Evolutionary conservation across 1,140 invertebrate species (phyloP).

Genomic region (Phymastichus coffea): DNA sequence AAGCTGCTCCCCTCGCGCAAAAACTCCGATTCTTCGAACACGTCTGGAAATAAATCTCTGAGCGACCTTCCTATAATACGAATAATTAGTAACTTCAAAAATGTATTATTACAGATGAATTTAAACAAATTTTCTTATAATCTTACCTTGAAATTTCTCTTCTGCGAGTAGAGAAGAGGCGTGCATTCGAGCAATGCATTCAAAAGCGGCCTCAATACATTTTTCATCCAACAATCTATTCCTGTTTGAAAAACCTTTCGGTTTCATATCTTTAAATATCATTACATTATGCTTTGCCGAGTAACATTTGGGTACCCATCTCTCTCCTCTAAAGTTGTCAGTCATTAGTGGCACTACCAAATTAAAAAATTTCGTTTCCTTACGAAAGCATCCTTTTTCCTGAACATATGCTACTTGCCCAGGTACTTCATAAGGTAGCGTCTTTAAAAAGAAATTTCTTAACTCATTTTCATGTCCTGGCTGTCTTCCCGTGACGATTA

Average conservation of each 20-base stretch:
- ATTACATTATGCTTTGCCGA: slow-evolving; percentile 49
- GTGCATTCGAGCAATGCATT: slow-evolving; percentile 59
- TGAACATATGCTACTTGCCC: background rate
- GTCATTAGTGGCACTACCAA: background rate
- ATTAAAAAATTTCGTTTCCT: slow-evolving; percentile 1
- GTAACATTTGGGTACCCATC: slow-evolving; percentile 49
- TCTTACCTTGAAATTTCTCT: slow-evolving; percentile 35
- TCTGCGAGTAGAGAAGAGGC: slow-evolving; percentile 59
- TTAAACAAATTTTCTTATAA: background rate
- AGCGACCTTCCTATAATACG: slow-evolving; percentile 39
- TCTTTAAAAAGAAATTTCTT: slow-evolving; percentile 28
- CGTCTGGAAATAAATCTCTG: slow-evolving; percentile 48
- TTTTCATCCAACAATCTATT: slow-evolving; percentile 48
- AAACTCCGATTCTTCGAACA: slow-evolving; percentile 34
- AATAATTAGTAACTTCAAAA: background rate
- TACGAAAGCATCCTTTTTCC: background rate
- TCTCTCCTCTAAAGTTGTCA: background rate
- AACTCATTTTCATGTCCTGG: too few species aligned
- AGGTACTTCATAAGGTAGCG: background rate
- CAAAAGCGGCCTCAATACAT: slow-evolving; percentile 52
- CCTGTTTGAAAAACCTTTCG: slow-evolving; percentile 41
- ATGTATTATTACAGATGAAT: too few species aligned
- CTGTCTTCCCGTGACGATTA: slow-evolving; percentile 30
- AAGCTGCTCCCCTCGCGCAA: background rate
- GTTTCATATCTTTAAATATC: slow-evolving; percentile 54